Base-by-base conservation (phyloP, 2,888 invertebrate genomes). In the Leucania comma region DNA sequence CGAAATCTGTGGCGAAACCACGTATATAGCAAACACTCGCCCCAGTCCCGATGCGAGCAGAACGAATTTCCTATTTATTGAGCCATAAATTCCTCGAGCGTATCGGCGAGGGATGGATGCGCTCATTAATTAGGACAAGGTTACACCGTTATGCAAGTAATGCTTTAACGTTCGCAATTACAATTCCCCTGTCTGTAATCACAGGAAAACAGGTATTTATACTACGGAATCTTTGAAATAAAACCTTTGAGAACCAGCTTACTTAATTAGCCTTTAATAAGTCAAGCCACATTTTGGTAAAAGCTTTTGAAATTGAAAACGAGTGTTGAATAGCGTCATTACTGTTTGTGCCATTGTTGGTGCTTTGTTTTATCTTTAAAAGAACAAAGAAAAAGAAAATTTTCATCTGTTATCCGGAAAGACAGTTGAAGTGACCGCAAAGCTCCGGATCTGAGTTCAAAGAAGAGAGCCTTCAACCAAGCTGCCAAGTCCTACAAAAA, bases 71-170 rank as follows among this genome's bases (percentile, higher is more conserved):
- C 73, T 53, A 70, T 72, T 63, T 73, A 74, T 72, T 80, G 71
- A 69, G 48, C 67, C 56, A 70, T 72, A 74, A 77, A 83, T 67
- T 75, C 32, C 66, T 42, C 63, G 46, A 64, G 51, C 64, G 68
- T 65, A 66, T 72, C 54, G 59, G 62, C 29, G 51, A 29, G 53
- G 56, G 68, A 72, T 68, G 51, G 26, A 64, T 79, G 64, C 66
- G 42, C 51, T 50, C 58, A 67, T 69, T 80, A 83, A 74, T 83
- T 76, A 65, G 79, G 67, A n/a, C 81, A 81, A 84, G 84, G 81
- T 64, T 61, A 56, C 22, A 17, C 42, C 38, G 51, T 53, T 70
- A 70, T 72, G 72, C 72, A 75, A 63, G 71, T 63, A 71, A 73
- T 71, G 32, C 51, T 62, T 53, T 32, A 51, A 54, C 29, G 50